Evolutionary conservation across 2,888 invertebrate genomes (phyloP), one percentile per base, ranked within the genome.

Genomic region (Synergus laeviventris): DNA sequence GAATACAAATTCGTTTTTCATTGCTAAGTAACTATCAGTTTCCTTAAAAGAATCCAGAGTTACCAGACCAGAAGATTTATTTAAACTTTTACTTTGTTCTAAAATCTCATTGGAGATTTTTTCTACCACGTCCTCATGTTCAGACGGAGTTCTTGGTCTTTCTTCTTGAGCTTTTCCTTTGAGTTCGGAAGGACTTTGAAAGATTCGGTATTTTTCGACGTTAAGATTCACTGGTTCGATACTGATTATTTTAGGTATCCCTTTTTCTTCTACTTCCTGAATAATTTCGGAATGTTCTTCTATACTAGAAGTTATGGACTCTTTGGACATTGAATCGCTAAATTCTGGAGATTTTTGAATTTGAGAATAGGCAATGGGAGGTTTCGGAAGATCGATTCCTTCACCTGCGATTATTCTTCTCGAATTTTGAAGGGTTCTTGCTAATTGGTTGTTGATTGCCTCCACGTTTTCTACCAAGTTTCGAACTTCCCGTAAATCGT

Each of bases 91-190:
- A 79, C 87, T 90, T 78, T 90, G 89, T 54, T 89, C 89, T 61
- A 90, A 81, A 78, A 90, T 88, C 80, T 91, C 90, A 36, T 87
- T 85, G 0, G 87, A 88, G 66, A 91, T 78, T 76, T 83, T 86
- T 59, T 87, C 85, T 18, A 88, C 84, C 56, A 89, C 84, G 16
- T 88, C 87, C 73, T 87, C 83, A 5, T 79, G 80, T 12, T 75
- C 78, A 60, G 80, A 70, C 36, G 64, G 16, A n/a, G 74, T 16
- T 31, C 4, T n/a, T n/a, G 12, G 12, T 14, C 5, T 18, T 54
- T 39, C 31, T 21, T 21, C 18, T 38, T 21, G 36, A 56, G 36
- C 31, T 56, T 36, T n/a, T 16, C 16, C 7, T 24, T 70, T 38
- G 42, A 49, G 0, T 39, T 74, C 74, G 24, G 60, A 16, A 4